Base-by-base conservation (phyloP, 2,113 vertebrate species). In the Hippopotamus amphibius region DNA sequence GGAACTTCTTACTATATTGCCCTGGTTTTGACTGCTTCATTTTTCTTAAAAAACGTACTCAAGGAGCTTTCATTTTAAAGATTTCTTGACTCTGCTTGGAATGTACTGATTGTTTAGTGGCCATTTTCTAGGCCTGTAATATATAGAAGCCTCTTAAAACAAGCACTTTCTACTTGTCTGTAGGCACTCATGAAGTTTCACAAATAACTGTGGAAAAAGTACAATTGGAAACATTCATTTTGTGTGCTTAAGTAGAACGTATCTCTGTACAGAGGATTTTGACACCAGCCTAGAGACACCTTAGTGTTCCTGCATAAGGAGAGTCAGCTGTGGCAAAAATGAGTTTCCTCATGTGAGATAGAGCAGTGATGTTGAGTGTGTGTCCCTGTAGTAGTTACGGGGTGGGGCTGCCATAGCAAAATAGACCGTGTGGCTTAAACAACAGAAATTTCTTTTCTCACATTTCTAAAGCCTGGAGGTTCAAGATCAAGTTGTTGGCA, bases 51-150 rank as follows among this genome's bases (percentile, higher is more conserved):
- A 85, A 94, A 93, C 57, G 10, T 65, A 37, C 46, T 94, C 59
- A 17, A 69, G 85, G 68, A 93, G 19, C 94, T 95, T 93, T 84
- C 82, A 76, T 95, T 93, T 79, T 95, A 93, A 94, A 89, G 63
- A 76, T 90, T 81, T 90, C 76, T 96, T 95, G 85, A 65, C 72
- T 83, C 72, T 71, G 9, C 14, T 37, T 79, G 63, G 92, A 83
- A 83, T 83, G 57, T 89, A 41, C 90, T 88, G 76, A 80, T 91
- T 71, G 82, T 93, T 61, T 76, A 87, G 79, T 65, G 71, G 22
- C 57, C 59, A 33, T 93, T 96, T 61, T 74, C 53, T 50, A 57
- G 61, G 21, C 37, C 74, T 69, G n/a, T 55, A 59, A 65, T 37
- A 53, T 77, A 84, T 55, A 80, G 79, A 59, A 65, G 61, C 53